Base-by-base conservation (phyloP, 2,888 invertebrate genomes). In the Cephonodes hylas region DNA sequence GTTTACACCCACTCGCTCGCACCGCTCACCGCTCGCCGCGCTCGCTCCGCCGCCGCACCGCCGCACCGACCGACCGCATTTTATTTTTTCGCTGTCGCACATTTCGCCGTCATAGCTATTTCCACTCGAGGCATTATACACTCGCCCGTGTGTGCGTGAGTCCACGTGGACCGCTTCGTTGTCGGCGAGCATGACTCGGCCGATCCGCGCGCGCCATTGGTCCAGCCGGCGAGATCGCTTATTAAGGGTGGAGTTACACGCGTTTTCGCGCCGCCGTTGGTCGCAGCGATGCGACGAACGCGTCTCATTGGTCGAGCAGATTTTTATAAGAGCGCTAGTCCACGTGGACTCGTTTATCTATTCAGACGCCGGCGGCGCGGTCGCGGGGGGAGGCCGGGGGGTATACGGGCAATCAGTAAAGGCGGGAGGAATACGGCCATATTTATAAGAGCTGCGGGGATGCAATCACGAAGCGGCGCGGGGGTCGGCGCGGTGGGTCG, bases 361-460 rank as follows among this genome's bases (percentile, higher is more conserved):
- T 93, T 93, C 93, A 92, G 92, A 92, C 91, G 92, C 91, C 92
- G 91, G 91, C 91, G 91, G 92, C 91, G 90, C 89, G 91, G 90
- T 91, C 90, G 89, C 89, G 91, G 91, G 86, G 87, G 89, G 91
- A 86, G 86, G 74, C 85, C 89, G 89, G 89, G 90, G 91, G 91
- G 93, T 92, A 93, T 93, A 93, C 91, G 93, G 93, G 93, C 93
- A 93, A 93, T 93, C 93, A 93, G 93, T 93, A 93, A 91, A 92
- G 92, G 91, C 91, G 92, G 91, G 92, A 91, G 91, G 91, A 92
- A 91, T 91, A 92, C 91, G 91, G 91, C 92, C 93, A 92, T 93
- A 93, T 93, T 93, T 93, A 93, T 93, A 93, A 92, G 92, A 92
- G 93, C 91, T 92, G 91, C 91, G 92, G 93, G 92, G 93, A 91